phyloP scores from a whole-genome alignment of 2,113 vertebrate genomes.

The Macaca fascicularis region T2T-MFA8v1.1 NC_088395.1:107672001-107672500 shows the following conservation, averaged over 20 bases:
- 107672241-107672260: not conserved
- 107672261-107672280: not conserved
- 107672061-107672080: not conserved
- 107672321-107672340: constrained; percentile 20
- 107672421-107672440: constrained; percentile 20
- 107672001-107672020: not conserved
- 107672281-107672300: constrained; percentile 30
- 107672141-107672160: not conserved
- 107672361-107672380: not conserved
- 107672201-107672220: not conserved
- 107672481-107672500: not conserved
- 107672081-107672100: not conserved
- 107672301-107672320: not conserved
- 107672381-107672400: constrained; percentile 34
- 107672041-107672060: not conserved
- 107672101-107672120: not conserved
- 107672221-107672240: constrained; percentile 5
- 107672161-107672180: not conserved
- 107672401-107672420: constrained; percentile 18
- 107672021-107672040: not conserved
- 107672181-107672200: not conserved
- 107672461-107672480: constrained; percentile 50
- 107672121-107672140: not conserved
- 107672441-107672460: constrained; percentile 8
- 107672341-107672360: not conserved